Base-by-base conservation (phyloP, 1,140 invertebrate genomes). In the Whitmania pigra region DNA sequence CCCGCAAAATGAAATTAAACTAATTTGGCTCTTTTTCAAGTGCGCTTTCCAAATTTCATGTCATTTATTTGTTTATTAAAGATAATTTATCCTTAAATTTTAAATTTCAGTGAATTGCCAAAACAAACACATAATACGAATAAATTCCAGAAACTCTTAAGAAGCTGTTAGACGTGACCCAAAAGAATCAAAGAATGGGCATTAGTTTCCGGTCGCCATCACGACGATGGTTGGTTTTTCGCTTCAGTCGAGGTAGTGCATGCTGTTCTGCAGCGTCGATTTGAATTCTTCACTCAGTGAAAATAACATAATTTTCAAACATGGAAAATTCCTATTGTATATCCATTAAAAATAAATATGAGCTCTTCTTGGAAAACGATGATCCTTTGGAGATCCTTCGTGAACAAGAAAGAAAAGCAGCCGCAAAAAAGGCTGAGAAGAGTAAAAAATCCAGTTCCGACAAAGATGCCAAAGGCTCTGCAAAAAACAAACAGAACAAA, bases 291-390 rank as follows among this genome's bases (percentile, higher is more conserved):
- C 22, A 25, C 18, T 22, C 57, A 25, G 22, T 31, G 22, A 63
- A 63, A 25, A 63, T 13, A 25, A 63, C 22, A 63, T 63, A 25
- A 63, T 63, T 25, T 25, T 25, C 0, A 63, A 63, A 63, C 22
- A 63, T 63, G 57, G 57, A 63, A 31, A 63, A 63, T 31, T 31
- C 22, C 22, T 63, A 63, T 31, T 22, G 57, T 63, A 63, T 63
- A 63, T 63, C 57, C 22, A 63, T 63, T 63, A 63, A 63, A 31
- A 63, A 63, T 63, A 63, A 63, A 31, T 63, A 63, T 31, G 57
- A 63, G 22, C 57, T 63, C 29, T 63, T 63, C 29, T 31, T 63
- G 22, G 57, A 63, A 20, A 63, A 63, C 29, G 57, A 63, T 63
- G 57, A 63, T 31, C 57, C 57, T 22, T 20, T 63, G 9, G 57